Evolutionary conservation across 2,888 invertebrate species (phyloP).

Genomic region (Eucera pruinosa): DNA sequence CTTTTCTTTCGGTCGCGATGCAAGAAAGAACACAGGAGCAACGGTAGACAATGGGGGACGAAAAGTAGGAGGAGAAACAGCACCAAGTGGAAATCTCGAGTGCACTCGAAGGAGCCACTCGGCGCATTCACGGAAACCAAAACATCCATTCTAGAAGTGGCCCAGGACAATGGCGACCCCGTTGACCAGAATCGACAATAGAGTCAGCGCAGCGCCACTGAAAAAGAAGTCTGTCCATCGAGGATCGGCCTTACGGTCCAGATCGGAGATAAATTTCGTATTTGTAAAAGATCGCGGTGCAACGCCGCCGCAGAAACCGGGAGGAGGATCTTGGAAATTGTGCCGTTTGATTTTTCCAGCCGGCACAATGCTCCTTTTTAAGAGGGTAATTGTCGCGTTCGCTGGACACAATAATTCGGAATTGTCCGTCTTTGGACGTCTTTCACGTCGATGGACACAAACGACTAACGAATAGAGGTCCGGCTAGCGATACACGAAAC

Average conservation of each 20-base stretch:
- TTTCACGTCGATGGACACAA: constrained; percentile 46
- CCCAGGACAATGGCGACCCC: constrained; percentile 66
- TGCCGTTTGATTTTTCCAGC: constrained; percentile 41
- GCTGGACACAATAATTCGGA: constrained; percentile 47
- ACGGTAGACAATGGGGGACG: constrained; percentile 27
- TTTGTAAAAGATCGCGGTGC: constrained; percentile 71
- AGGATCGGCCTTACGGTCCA: constrained; percentile 58
- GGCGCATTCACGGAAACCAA: constrained; percentile 77
- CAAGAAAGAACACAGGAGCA: constrained; percentile 31
- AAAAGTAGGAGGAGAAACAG: constrained; percentile 24
- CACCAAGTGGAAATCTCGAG: constrained; percentile 14
- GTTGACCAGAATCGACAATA: constrained; percentile 70
- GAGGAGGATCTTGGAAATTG: constrained; percentile 52
- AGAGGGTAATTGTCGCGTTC: constrained; percentile 71
- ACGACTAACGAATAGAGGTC: constrained; percentile 61
- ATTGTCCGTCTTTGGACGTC: constrained; percentile 11
- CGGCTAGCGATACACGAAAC: too few species aligned
- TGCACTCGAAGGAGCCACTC: constrained; percentile 70
- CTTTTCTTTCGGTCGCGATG: constrained; percentile 37
- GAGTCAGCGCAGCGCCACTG: constrained; percentile 57
- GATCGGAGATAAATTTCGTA: constrained; percentile 80
- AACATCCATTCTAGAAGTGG: constrained; percentile 73
- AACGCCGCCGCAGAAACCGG: constrained; percentile 32
- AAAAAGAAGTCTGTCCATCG: constrained; percentile 47
- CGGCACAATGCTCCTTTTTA: constrained; percentile 68